These are phyloP conservation scores for Subanguina moxae DNA, from an alignment of 1,140 invertebrate genomes.

Conservation along the genomic window DNA sequence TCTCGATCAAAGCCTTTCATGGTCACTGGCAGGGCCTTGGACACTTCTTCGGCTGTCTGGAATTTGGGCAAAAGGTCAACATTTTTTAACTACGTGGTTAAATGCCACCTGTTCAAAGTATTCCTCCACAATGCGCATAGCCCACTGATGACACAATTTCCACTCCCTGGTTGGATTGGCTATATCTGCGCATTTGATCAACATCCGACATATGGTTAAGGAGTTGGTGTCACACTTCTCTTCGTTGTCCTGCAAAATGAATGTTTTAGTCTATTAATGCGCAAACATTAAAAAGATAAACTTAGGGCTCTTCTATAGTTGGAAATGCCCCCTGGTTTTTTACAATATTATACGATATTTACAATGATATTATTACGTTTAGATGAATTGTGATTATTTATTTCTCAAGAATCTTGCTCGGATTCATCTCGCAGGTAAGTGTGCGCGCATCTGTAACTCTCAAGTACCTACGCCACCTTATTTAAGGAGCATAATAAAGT, in stretches of 20 bases:
- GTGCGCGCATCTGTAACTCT: too few species aligned
- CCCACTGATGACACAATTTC: slow-evolving; percentile 56
- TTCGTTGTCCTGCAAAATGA: slow-evolving; percentile 32
- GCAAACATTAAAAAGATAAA: too few species aligned
- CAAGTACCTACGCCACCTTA: too few species aligned
- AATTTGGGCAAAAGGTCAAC: background rate
- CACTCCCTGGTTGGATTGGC: slow-evolving; percentile 55
- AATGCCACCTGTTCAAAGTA: slow-evolving; percentile 56
- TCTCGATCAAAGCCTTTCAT: slow-evolving; percentile 59
- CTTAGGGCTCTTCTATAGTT: too few species aligned
- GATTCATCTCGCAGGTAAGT: too few species aligned
- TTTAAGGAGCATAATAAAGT: too few species aligned
- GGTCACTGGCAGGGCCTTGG: slow-evolving; percentile 55
- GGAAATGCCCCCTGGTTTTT: too few species aligned
- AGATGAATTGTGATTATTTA: too few species aligned
- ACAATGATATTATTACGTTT: too few species aligned
- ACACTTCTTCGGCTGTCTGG: slow-evolving; percentile 53
- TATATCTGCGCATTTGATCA: slow-evolving; percentile 59
- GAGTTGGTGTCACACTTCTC: slow-evolving; percentile 54
- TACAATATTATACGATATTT: too few species aligned
- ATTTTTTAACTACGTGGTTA: background rate
- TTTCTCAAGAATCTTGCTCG: too few species aligned
- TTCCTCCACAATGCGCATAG: slow-evolving; percentile 56
- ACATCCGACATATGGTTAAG: slow-evolving; percentile 56
- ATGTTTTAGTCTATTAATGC: too few species aligned